These are phyloP conservation scores for Schizaphis graminum DNA, from an alignment of 2,888 invertebrate genomes.

Conservation along the genomic window DNA sequence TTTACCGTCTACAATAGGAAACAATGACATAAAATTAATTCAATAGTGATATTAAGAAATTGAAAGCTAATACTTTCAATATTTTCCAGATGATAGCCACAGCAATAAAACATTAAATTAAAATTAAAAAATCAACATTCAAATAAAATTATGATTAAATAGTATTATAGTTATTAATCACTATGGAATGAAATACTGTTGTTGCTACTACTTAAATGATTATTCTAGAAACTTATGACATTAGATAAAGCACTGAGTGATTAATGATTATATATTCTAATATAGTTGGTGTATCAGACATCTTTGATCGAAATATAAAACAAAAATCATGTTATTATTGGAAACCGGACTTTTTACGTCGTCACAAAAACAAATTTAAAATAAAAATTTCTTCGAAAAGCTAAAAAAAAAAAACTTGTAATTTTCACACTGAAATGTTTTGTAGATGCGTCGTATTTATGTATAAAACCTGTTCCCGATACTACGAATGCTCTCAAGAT, in stretches of 20 bases:
- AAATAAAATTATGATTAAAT: not conserved
- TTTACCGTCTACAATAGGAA: not conserved
- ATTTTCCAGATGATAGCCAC: not conserved
- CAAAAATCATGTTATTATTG: not conserved
- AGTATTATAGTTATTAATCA: not conserved
- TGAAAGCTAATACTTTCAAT: not conserved
- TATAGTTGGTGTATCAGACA: not conserved
- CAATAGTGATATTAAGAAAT: not conserved
- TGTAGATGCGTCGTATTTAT: not conserved
- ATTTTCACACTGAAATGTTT: not conserved
- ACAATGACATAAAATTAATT: not conserved
- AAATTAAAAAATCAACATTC: not conserved
- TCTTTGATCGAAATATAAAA: not conserved
- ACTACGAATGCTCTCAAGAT: not conserved
- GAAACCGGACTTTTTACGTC: not conserved
- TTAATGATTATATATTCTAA: not conserved
- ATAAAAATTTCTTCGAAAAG: not conserved
- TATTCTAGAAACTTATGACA: not conserved
- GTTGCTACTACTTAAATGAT: no score
- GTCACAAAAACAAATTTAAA: not conserved
- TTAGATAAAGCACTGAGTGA: not conserved
- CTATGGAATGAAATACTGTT: not conserved
- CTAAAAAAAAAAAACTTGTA: not conserved
- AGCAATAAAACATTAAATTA: not conserved
- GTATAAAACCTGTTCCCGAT: not conserved